Percentiles rank a stretch among this genome's conserved stretches.
Evolutionary conservation across 2,888 invertebrate genomes (phyloP).

Genomic region (Ceraclea dissimilis): DNA sequence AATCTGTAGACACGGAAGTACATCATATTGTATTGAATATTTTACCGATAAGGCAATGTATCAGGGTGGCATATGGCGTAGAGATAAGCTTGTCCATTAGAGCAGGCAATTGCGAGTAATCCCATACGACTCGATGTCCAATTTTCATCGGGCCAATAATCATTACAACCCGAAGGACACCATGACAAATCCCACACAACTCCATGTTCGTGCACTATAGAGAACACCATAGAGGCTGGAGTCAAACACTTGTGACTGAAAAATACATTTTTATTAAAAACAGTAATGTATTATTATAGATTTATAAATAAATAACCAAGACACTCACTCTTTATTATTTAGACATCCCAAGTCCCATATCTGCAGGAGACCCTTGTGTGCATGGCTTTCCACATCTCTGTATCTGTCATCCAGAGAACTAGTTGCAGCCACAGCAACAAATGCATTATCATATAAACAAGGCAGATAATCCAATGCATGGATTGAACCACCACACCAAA

Average conservation of each 20-base stretch:
- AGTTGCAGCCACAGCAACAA: conserved; percentile 53
- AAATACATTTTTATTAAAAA: background rate
- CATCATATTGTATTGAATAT: background rate
- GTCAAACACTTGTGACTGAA: conserved; percentile 2
- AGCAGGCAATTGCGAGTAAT: conserved; percentile 61
- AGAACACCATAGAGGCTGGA: conserved; percentile 44
- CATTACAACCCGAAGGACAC: conserved; percentile 69
- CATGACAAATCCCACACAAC: conserved; percentile 64
- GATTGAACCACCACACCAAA: conserved; percentile 53
- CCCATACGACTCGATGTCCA: conserved; percentile 42
- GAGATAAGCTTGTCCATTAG: conserved; percentile 56
- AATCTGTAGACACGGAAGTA: too few relatives aligned
- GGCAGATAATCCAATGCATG: conserved; percentile 51
- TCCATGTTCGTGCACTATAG: conserved; percentile 56
- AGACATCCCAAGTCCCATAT: conserved; percentile 59
- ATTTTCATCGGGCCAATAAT: conserved; percentile 38
- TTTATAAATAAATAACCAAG: too few relatives aligned
- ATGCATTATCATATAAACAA: conserved; percentile 35
- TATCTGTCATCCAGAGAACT: conserved; percentile 46
- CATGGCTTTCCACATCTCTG: conserved; percentile 33
- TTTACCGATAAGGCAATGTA: conserved; percentile 30
- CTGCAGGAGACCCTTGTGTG: conserved; percentile 54
- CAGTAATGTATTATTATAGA: background rate
- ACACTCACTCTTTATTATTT: conserved; percentile 34
- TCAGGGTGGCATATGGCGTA: conserved; percentile 51